phyloP scores from a whole-genome alignment of 2,888 invertebrate species.

The Drosophila greeni region DNA sequence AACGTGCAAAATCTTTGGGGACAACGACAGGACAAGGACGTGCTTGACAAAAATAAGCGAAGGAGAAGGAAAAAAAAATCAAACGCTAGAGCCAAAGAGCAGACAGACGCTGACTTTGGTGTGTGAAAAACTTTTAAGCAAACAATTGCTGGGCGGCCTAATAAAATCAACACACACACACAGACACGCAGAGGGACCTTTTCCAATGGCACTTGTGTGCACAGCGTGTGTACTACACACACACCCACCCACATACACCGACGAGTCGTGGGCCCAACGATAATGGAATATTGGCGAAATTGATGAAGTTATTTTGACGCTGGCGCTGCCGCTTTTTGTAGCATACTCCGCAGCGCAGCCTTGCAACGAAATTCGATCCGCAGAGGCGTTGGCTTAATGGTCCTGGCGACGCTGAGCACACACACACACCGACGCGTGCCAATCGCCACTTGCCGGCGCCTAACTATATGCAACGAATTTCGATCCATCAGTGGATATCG shows the following conservation, averaged over 20 bases:
- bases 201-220: constrained; percentile 6
- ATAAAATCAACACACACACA: constrained; percentile 57
- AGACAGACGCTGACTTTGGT: constrained; percentile 39
- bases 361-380: constrained; percentile 50
- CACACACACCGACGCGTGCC: constrained; percentile 40
- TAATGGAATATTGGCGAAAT: constrained; percentile 43
- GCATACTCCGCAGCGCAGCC: constrained; percentile 37
- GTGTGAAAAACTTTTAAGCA: constrained; percentile 65
- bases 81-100: constrained; percentile 37
- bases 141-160: constrained; percentile 64
- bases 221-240: constrained; percentile 8
- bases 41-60: constrained; percentile 43
- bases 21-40: constrained; percentile 59
- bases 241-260: not conserved
- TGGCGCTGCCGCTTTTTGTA: constrained; percentile 9
- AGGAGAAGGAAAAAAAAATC: constrained; percentile 18
- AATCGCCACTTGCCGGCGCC: constrained; percentile 32
- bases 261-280: constrained; percentile 25
- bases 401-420: constrained; percentile 37
- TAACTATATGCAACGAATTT: constrained; percentile 37
- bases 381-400: constrained; percentile 43
- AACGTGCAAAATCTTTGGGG: constrained; percentile 69
- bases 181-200: not conserved
- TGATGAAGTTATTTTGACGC: constrained; percentile 55
- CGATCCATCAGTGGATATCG: constrained; percentile 22